Conservation (phyloP, 2,113 vertebrate genomes). For the Isichthys henryi region DNA sequence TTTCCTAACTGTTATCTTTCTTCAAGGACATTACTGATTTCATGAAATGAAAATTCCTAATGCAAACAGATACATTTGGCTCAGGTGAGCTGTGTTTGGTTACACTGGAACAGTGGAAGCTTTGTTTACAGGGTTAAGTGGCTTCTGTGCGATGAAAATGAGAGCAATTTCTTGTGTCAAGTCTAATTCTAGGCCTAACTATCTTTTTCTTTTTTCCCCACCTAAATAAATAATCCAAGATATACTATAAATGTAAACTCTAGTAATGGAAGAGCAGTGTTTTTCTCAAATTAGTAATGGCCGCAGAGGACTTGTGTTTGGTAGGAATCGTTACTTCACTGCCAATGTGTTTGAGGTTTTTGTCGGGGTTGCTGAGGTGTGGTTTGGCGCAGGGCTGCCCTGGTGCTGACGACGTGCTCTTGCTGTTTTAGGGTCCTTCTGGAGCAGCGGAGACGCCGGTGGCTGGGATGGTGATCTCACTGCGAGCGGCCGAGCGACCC, state of each 20-base stretch:
- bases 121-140: background rate
- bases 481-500: slow-evolving; percentile 44
- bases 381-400: background rate
- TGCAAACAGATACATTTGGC: background rate
- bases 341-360: background rate
- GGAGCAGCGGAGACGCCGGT: slow-evolving; percentile 39
- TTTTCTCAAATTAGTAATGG: background rate
- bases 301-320: background rate
- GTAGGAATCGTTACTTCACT: background rate
- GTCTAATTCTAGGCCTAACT: background rate
- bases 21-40: background rate
- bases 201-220: background rate
- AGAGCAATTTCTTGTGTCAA: background rate
- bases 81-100: background rate
- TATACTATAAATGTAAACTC: background rate
- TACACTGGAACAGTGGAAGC: background rate
- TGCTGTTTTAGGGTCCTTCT: slow-evolving; percentile 43
- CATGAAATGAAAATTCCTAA: background rate
- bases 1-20: background rate
- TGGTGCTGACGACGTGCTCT: background rate
- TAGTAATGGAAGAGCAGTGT: background rate
- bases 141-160: background rate
- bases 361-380: background rate
- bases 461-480: slow-evolving; percentile 36
- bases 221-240: background rate